Evolutionary conservation across 2,888 invertebrate species (phyloP), one percentile per base, ranked within the genome.

Genomic region (Slavum lentiscoides): DNA sequence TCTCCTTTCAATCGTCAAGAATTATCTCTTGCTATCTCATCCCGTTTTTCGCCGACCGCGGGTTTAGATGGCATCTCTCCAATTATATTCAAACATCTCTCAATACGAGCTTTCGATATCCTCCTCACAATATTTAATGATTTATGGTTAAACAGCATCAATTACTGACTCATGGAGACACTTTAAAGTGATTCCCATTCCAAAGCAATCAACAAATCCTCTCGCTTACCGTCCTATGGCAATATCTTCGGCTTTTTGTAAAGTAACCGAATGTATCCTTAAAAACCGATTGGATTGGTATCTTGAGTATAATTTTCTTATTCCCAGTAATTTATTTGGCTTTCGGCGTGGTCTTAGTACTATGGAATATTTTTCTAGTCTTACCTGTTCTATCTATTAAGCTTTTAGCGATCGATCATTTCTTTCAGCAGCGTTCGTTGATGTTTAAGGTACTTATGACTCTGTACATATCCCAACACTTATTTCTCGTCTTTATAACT

Each of bases 241-340:
- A 64, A 23, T 70, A 30, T 64, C 19, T 2, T 64, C 64, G 37
- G 17, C 64, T 37, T 64, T 23, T 64, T 69, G 53, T 55, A 53
- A 49, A 53, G 15, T 23, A 21, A 23, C 49, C 13, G 21, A 67
- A 43, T 43, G 39, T 43, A 67, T 67, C 19, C 19, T 43, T 13
- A 49, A 67, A 49, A 67, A n/a, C n/a, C 39, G 43, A 49, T 67
- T 67, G n/a, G 67, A 67, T 67, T 67, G 67, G 67, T 67, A 43
- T n/a, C n/a, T 69, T 2, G 21, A 69, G 30, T 30, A 11, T 49
- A n/a, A 55, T 17, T 15, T 6, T 69, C 69, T 69, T 17, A 53
- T 53, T 23, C 53, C 68, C 13, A 15, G 49, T 69, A 69, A 69
- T 67, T 21, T 69, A 23, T 69, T 53, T 43, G 68, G 68, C 5